phyloP scores from a whole-genome alignment of 2,888 invertebrate species.

The Mycalesis mineus region DNA sequence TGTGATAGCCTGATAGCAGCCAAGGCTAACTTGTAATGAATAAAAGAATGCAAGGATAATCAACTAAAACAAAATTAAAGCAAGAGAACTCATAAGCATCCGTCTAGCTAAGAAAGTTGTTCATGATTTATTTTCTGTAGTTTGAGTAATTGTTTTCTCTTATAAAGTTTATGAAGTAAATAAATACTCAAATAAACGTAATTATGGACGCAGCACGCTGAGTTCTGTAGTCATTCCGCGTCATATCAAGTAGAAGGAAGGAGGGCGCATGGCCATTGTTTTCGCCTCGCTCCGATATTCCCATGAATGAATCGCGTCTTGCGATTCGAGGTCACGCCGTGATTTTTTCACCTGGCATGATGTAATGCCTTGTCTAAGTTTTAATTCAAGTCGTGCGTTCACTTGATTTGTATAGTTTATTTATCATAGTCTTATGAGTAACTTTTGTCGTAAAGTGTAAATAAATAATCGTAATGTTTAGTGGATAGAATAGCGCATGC shows the following conservation, averaged over 20 bases:
- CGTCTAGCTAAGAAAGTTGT: too few relatives aligned
- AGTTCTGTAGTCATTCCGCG: not conserved
- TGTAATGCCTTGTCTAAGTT: conserved; percentile 52
- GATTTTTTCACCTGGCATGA: conserved; percentile 65
- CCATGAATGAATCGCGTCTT: conserved; percentile 59
- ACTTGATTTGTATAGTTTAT: conserved; percentile 12
- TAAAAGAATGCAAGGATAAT: too few relatives aligned
- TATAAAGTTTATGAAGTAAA: too few relatives aligned
- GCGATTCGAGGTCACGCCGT: conserved; percentile 60
- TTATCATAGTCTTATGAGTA: not conserved
- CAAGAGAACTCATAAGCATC: too few relatives aligned
- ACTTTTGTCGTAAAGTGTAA: too few relatives aligned
- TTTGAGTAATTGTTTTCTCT: too few relatives aligned
- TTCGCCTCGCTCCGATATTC: conserved; percentile 54
- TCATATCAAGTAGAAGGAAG: not conserved
- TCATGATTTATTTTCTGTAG: too few relatives aligned
- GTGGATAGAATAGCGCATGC: conserved; percentile 20
- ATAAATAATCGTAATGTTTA: conserved; percentile 2
- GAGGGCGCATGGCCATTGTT: conserved; percentile 47
- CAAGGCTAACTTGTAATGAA: too few relatives aligned
- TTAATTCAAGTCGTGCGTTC: conserved; percentile 45
- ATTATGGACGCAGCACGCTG: too few relatives aligned
- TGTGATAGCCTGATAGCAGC: too few relatives aligned
- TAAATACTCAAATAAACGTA: too few relatives aligned
- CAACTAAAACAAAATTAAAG: too few relatives aligned